Evolutionary conservation across 2,888 invertebrate genomes (phyloP), one percentile per base, ranked within the genome.

Genomic region (Lasiommata megera): DNA sequence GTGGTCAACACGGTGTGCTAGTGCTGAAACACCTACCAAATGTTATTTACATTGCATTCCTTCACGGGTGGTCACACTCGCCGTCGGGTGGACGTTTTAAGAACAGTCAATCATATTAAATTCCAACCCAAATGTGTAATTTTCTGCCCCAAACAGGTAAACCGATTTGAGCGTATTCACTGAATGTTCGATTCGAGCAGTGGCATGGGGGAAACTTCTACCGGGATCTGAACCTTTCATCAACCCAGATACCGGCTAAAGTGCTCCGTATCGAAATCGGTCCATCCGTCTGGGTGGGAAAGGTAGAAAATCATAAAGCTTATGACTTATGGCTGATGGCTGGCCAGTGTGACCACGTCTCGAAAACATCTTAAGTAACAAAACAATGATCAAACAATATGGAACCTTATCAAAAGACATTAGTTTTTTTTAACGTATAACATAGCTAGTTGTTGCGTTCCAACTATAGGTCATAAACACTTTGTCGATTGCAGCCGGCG

Each of bases 21-120:
- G 80, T 80, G 84, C 76, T 74, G 82, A 56, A 79, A 74, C 67
- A 74, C 84, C 86, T 84, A 85, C 85, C 87, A 82, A 81, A 85
- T 75, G 82, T 88, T 89, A 89, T 88, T 83, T 88, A 88, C 88
- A 88, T 82, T 76, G 88, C 88, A 88, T 85, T 86, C 86, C 79
- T 67, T 66, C 64, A 68, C 60, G 62, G 64, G 79, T 80, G 81
- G 77, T 78, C 83, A 81, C 81, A 80, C 79, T 76, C 73, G 55
- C 67, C 61, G 0, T 11, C 11, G 37, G 36, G 28, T 34, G 31
- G 11, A 36, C 9, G 9, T 43, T 23, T 48, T 37, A n/a, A 9
- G 1, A 17, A n/a, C 17, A 14, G 7, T 9, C 11, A 29, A 16
- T 29, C 16, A 18, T n/a, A n/a, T 12, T 28, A 23, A 12, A 43